These are phyloP conservation scores for Proteles cristata DNA, from an alignment of 2,113 vertebrate species.

Conservation along the genomic window DNA sequence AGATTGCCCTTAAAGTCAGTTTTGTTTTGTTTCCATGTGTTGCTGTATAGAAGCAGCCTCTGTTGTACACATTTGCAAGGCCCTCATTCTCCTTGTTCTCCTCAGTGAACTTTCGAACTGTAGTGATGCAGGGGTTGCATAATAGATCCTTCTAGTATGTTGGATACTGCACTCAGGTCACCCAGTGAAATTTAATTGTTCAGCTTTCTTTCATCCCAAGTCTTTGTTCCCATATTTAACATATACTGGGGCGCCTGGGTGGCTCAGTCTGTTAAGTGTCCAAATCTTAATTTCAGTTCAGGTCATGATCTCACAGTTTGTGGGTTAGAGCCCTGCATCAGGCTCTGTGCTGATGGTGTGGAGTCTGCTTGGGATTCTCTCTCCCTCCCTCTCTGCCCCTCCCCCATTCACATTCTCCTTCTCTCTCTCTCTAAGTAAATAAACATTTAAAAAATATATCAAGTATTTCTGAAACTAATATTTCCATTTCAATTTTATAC, in stretches of 20 bases:
- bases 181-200: not conserved
- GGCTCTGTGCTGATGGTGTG: too few species aligned
- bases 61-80: not conserved
- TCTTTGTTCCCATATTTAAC: slow-evolving; percentile 23
- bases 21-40: not conserved
- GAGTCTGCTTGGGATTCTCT: too few species aligned
- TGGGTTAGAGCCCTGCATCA: too few species aligned
- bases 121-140: not conserved
- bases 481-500: not conserved
- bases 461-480: slow-evolving; percentile 42
- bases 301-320: too few species aligned
- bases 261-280: too few species aligned
- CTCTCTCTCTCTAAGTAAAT: too few species aligned
- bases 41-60: not conserved
- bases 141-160: not conserved
- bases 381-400: too few species aligned
- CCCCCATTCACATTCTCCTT: too few species aligned
- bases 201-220: not conserved
- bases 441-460: not conserved
- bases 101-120: not conserved
- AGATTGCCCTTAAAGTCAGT: not conserved
- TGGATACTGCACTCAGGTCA: not conserved
- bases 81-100: not conserved
- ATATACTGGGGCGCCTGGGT: not conserved
- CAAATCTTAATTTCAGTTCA: too few species aligned